Base-by-base conservation (phyloP, 1,140 invertebrate species). In the Platyscapa corneri region DNA sequence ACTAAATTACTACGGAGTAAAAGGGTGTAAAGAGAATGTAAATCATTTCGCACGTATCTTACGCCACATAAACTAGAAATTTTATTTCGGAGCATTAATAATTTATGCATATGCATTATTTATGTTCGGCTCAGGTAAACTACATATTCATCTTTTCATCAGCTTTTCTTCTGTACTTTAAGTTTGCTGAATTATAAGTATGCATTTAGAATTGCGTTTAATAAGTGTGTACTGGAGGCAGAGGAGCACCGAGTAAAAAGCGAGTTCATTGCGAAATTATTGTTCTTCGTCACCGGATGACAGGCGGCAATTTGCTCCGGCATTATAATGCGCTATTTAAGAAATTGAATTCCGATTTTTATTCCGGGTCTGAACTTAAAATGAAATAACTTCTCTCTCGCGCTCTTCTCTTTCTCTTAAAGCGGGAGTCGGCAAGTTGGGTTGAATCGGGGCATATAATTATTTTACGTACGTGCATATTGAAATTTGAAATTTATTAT, bases 401-500 rank as follows among this genome's bases (percentile, higher is more conserved):
- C n/a, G n/a, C n/a, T n/a, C n/a, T n/a, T 67, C 64, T 34, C 30
- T 67, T 16, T 32, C 30, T 67, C 16, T 67, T 16, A 32, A 32
- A 32, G 10, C 18, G 18, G 12, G 18, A 53, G 49, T n/a, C n/a
- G 2, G 16, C 18, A 20, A 53, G 18, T 67, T n/a, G 18, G 12
- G 18, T 67, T 32, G 14, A 32, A 39, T 74, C 16, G 27, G 27
- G 16, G 37, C 6, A 27, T 42, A 74, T 74, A 74, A 74, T 74
- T 74, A 74, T 74, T 23, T 42, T 20, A 2, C 5, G 37, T 42
- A 23, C 37, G 2, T 74, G 70, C 0, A 76, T 76, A 76, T 76
- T 49, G 74, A 76, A 76, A 76, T 53, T 30, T 30, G 27, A 49
- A 76, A 76, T 76, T 76, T 49, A 76, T 76, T 49, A 67, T 39